Conservation (phyloP, 2,888 invertebrate species). For the Aleiodes testaceus region DNA sequence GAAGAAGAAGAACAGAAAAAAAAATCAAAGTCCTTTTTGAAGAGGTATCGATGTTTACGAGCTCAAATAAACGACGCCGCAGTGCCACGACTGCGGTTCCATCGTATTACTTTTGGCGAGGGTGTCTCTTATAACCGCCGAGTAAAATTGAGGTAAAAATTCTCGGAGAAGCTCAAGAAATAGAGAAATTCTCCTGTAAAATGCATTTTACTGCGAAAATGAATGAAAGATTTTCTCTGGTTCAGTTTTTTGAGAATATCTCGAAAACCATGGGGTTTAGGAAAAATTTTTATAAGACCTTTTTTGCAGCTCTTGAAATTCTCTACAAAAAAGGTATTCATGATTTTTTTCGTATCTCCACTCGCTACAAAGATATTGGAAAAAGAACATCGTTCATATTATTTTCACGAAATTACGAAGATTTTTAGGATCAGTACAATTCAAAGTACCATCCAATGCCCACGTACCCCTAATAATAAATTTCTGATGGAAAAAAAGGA, state of each 20-base stretch:
- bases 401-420: no score
- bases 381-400: not conserved
- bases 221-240: no score
- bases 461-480: not conserved
- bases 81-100: slow-evolving; percentile 59
- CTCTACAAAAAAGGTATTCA: no score
- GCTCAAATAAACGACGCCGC: slow-evolving; percentile 65
- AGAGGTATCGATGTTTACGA: slow-evolving; percentile 69
- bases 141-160: slow-evolving; percentile 62
- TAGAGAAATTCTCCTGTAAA: no score
- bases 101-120: slow-evolving; percentile 66
- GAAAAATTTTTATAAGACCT: no score
- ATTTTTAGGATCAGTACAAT: no score
- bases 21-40: slow-evolving; percentile 29
- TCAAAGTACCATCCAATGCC: no score
- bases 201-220: no score
- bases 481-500: not conserved
- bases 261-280: no score
- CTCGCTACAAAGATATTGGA: not conserved
- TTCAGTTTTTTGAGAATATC: no score
- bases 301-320: no score
- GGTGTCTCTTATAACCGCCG: slow-evolving; percentile 56
- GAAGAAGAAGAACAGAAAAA: slow-evolving; percentile 17
- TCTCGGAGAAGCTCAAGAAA: not conserved
- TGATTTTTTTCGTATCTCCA: no score